These are phyloP conservation scores for Oreochromis niloticus DNA, from an alignment of 2,113 vertebrate genomes.

Conservation along the genomic window DNA sequence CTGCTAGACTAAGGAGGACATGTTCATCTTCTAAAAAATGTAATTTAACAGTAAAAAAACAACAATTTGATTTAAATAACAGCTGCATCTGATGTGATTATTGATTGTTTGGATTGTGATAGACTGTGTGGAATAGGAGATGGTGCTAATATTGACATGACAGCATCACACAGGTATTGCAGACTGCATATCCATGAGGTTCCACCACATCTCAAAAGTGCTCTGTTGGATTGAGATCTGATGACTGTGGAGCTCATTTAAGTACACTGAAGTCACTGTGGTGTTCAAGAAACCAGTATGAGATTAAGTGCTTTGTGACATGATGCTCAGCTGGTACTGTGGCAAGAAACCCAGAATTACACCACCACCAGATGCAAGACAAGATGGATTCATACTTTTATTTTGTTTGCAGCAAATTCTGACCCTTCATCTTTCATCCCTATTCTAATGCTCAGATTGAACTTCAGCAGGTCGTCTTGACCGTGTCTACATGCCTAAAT, in stretches of 20 bases:
- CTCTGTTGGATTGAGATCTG: background rate
- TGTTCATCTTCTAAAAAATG: background rate
- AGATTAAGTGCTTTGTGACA: background rate
- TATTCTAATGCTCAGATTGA: background rate
- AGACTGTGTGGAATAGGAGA: background rate
- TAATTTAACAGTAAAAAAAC: background rate
- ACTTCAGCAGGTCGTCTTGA: background rate
- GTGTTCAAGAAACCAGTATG: background rate
- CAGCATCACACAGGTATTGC: background rate
- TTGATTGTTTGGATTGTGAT: background rate
- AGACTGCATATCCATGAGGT: background rate
- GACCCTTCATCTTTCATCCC: background rate
- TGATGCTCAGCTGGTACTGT: background rate
- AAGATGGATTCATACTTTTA: background rate
- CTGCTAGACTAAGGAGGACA: background rate
- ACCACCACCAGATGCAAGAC: background rate
- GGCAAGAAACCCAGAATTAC: background rate
- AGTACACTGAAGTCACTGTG: background rate
- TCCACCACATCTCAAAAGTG: background rate
- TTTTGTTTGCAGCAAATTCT: background rate
- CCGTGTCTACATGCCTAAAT: background rate
- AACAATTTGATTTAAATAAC: background rate
- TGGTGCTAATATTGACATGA: background rate
- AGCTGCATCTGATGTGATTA: background rate
- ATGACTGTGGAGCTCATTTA: background rate